Percentiles rank a stretch among this genome's conserved stretches.
These are phyloP conservation scores for Spondyliosoma cantharus DNA, from an alignment of 2,797 vertebrate species.

Conservation along the genomic window DNA sequence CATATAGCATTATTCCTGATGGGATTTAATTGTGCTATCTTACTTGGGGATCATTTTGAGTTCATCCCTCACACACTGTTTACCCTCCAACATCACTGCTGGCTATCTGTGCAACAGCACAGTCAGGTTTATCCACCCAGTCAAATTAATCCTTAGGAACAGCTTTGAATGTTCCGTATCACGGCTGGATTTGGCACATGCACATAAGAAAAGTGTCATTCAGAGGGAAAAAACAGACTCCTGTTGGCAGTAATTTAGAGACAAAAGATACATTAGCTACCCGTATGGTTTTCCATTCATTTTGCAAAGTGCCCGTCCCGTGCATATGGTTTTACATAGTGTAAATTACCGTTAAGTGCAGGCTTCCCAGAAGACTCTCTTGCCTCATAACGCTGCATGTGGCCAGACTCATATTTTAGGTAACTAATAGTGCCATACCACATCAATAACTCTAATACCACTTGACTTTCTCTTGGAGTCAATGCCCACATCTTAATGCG, in stretches of 20 bases:
- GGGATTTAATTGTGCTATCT: slow-evolving; percentile 58
- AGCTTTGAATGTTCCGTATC: slow-evolving; percentile 59
- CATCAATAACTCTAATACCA: slow-evolving; percentile 11
- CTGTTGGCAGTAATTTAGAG: slow-evolving; percentile 52
- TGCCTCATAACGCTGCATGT: neutral
- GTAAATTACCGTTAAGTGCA: slow-evolving; percentile 11
- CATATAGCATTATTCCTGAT: slow-evolving; percentile 44
- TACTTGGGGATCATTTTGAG: slow-evolving; percentile 53
- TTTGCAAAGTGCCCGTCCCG: slow-evolving; percentile 15
- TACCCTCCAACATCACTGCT: slow-evolving; percentile 60
- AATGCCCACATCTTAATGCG: neutral
- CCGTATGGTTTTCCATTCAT: slow-evolving; percentile 39
- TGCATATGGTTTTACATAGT: slow-evolving; percentile 18
- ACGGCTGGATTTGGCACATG: slow-evolving; percentile 60
- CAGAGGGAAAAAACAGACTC: slow-evolving; percentile 46
- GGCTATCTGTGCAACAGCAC: slow-evolving; percentile 61
- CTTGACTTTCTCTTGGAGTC: slow-evolving; percentile 16
- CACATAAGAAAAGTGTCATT: slow-evolving; percentile 61
- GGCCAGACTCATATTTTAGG: slow-evolving; percentile 4
- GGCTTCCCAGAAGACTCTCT: neutral
- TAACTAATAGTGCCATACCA: neutral
- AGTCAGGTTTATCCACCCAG: slow-evolving; percentile 69
- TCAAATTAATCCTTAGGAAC: slow-evolving; percentile 69
- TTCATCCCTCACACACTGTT: slow-evolving; percentile 61
- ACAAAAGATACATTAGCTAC: slow-evolving; percentile 46